Evolutionary conservation across 2,797 vertebrate genomes (phyloP).

Genomic region (Buphagus erythrorhynchus): DNA sequence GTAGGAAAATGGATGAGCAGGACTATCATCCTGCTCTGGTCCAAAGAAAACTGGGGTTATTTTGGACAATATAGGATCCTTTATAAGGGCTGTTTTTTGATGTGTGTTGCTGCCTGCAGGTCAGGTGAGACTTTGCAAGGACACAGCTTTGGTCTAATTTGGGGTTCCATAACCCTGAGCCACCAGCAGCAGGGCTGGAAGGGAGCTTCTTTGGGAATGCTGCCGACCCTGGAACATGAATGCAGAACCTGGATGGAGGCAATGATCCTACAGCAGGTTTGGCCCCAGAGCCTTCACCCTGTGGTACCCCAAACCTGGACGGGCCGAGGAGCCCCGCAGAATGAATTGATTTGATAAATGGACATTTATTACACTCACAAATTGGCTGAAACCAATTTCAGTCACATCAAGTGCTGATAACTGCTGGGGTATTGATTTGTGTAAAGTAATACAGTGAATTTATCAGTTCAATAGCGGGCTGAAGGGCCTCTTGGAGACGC

Average conservation of each 20-base stretch:
- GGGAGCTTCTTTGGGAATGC: not conserved
- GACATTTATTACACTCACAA: constrained; percentile 91
- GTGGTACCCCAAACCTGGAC: constrained; percentile 24
- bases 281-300: constrained; percentile 16
- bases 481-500: constrained; percentile 74
- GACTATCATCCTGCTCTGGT: not conserved
- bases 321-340: constrained; percentile 50
- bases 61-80: not conserved
- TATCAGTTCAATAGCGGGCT: constrained; percentile 85
- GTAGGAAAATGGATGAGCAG: not conserved
- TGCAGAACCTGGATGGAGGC: not conserved
- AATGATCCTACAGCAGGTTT: fast-evolving
- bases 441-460: constrained; percentile 94
- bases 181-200: not conserved
- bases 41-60: fast-evolving
- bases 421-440: constrained; percentile 92
- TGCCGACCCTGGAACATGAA: fast-evolving
- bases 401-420: constrained; percentile 87
- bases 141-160: not conserved
- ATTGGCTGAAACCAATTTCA: constrained; percentile 92
- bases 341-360: constrained; percentile 91
- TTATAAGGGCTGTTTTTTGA: not conserved
- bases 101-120: not conserved
- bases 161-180: not conserved
- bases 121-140: not conserved